Evolutionary conservation across 2,888 invertebrate genomes (phyloP).

Genomic region (Phalangium opilio): DNA sequence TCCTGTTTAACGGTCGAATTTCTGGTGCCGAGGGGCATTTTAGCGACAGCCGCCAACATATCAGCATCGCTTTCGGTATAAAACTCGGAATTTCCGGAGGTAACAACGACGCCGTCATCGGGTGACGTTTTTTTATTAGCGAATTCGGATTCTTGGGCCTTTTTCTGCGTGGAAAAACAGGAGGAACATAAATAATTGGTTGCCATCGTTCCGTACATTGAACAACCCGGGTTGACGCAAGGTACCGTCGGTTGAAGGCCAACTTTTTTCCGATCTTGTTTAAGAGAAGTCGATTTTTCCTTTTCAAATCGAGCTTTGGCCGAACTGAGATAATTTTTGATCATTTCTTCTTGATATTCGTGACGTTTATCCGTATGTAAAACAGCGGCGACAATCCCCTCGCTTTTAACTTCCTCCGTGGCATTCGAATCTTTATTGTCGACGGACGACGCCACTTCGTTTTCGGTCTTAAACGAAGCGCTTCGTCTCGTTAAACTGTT

Average conservation of each 20-base stretch:
- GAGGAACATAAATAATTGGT: conserved; percentile 37
- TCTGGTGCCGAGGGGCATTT: conserved; percentile 6
- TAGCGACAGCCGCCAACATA: conserved; percentile 7
- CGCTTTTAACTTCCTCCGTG: conserved; percentile 17
- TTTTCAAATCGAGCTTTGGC: conserved; percentile 39
- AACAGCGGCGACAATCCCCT: conserved; percentile 49
- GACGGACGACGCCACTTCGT: conserved; percentile 9
- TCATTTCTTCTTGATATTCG: conserved; percentile 60
- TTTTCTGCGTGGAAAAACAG: conserved; percentile 36
- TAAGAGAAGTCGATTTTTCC: conserved; percentile 25
- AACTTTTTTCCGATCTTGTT: conserved; percentile 19
- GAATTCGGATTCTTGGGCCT: conserved; percentile 23
- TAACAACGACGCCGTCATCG: too few species aligned
- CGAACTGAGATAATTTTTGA: conserved; percentile 58
- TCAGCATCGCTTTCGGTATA: conserved; percentile 11
- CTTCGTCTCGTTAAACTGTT: conserved; percentile 34
- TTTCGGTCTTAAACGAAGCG: conserved; percentile 19
- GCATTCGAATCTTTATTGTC: conserved; percentile 12
- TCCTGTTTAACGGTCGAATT: not conserved
- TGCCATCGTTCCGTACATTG: conserved; percentile 33
- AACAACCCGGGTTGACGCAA: conserved; percentile 37
- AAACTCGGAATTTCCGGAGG: conserved; percentile 12
- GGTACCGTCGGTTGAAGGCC: conserved; percentile 4
- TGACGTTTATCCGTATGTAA: conserved; percentile 48
- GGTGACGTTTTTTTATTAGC: not conserved